These are phyloP conservation scores for Mixornis gularis DNA, from an alignment of 2,113 vertebrate genomes.

Conservation along the genomic window DNA sequence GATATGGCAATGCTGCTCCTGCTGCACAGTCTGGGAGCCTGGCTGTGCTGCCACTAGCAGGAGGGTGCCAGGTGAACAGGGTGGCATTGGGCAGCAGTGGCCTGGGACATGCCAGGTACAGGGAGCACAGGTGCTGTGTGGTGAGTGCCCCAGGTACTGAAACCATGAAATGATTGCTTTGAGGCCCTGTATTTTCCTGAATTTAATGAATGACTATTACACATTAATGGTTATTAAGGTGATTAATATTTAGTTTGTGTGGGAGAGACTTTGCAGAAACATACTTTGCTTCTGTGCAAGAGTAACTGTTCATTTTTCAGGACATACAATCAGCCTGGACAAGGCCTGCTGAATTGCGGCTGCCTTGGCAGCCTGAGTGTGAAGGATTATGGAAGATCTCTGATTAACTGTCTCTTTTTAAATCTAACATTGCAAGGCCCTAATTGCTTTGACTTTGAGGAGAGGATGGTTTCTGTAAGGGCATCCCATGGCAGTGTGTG, in stretches of 20 bases:
- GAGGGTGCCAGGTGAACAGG: not conserved
- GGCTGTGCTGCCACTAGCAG: not conserved
- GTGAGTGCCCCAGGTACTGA: not conserved
- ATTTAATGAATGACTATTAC: not conserved
- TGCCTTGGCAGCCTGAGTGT: not conserved
- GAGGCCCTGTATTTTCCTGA: not conserved
- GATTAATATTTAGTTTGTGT: conserved; percentile 1
- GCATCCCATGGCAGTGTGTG: accelerated
- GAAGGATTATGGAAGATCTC: conserved; percentile 23
- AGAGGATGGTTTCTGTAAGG: not conserved
- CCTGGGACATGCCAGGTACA: accelerated
- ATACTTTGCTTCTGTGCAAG: not conserved
- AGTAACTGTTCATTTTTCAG: conserved; percentile 20
- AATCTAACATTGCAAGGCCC: not conserved
- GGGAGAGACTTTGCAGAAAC: not conserved
- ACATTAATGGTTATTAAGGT: not conserved
- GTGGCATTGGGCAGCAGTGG: accelerated
- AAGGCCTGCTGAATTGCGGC: not conserved
- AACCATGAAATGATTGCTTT: not conserved
- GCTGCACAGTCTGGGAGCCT: accelerated
- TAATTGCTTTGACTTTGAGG: conserved; percentile 24
- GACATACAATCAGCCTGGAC: not conserved
- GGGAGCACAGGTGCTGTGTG: too few species aligned
- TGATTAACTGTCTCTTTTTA: not conserved
- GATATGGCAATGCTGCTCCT: not conserved